Base-by-base conservation (phyloP, 2,797 vertebrate species). In the Muraenolepis orangiensis region DNA sequence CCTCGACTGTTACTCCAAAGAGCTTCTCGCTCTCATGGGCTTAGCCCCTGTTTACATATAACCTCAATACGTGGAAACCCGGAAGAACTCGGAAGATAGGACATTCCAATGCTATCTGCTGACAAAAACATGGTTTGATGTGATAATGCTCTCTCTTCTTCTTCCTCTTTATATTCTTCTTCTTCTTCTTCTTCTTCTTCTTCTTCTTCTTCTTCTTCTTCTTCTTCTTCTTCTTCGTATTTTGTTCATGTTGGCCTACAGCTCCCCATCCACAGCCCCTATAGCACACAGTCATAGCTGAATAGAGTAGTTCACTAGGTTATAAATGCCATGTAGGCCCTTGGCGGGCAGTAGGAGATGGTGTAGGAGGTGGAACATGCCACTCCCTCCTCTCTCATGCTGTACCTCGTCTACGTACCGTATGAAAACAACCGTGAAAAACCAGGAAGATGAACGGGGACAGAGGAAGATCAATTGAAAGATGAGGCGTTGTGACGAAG, bases 41-140 rank as follows among this genome's bases (percentile, higher is more conserved):
- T 87, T 87, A 89, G 81, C 85, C 81, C 88, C 76, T 89, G 90
- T 93, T 91, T 91, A 92, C 88, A 91, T 90, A 87, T 82, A 34
- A 34, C 3, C 32, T 8, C 32, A 8, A 40, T 12, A 11, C 3
- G 42, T 12, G 14, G 42, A 16, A 46, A 16, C 16, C 0, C 42
- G 11, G 42, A 18, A 46, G 42, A 46, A 46, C 42, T 3, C 3
- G 3, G 14, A 6, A 46, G 42, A 51, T 4, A 46, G 42, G 14
- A 57, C 51, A 8, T 64, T 64, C 57, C 2, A 4, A 12, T 64
- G 57, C 2, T 46, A 11, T 64, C 57, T 26, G 4, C 57, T 23
- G 51, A 23, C 51, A 8, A 2, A n/a, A 11, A 10, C 42, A 6
- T 51, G 42, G 42, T 16, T 42, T 16, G 12, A 51, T n/a, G 42